phyloP scores from a whole-genome alignment of 1,140 invertebrate genomes.

The Ylistrum balloti region DNA sequence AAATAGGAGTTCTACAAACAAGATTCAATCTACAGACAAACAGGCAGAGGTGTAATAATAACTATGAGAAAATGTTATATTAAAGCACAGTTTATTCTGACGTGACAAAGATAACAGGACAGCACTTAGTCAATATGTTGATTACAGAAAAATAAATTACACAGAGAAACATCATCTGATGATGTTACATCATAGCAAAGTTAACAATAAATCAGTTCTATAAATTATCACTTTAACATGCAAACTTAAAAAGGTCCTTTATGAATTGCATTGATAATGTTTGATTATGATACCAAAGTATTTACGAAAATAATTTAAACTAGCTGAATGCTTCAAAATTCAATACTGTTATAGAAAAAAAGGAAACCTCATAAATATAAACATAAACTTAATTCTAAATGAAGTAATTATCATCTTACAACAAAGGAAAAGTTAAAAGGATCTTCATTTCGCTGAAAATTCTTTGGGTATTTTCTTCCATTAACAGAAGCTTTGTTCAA shows the following conservation, averaged over 20 bases:
- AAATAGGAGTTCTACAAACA: no score
- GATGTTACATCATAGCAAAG: neutral
- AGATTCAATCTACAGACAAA: no score
- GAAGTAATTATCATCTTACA: no score
- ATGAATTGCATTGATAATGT: slow-evolving; percentile 26
- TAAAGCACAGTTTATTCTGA: no score
- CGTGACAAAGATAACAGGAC: neutral
- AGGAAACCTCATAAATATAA: neutral
- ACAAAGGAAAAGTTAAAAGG: no score
- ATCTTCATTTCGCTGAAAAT: no score
- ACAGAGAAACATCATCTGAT: neutral
- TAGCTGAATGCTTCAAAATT: neutral
- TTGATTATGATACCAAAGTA: neutral
- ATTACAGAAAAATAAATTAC: neutral
- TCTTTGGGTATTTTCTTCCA: no score
- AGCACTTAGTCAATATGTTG: neutral
- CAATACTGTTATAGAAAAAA: neutral
- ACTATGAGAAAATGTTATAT: no score
- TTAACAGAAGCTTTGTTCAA: no score
- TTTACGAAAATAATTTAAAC: neutral
- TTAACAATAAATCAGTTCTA: neutral
- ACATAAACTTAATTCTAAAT: neutral
- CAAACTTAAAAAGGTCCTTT: neutral
- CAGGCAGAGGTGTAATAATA: no score
- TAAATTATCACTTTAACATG: neutral